Evolutionary conservation across 1,140 invertebrate species (phyloP), one percentile per base, ranked within the genome.

Genomic region (Triops longicaudatus): DNA sequence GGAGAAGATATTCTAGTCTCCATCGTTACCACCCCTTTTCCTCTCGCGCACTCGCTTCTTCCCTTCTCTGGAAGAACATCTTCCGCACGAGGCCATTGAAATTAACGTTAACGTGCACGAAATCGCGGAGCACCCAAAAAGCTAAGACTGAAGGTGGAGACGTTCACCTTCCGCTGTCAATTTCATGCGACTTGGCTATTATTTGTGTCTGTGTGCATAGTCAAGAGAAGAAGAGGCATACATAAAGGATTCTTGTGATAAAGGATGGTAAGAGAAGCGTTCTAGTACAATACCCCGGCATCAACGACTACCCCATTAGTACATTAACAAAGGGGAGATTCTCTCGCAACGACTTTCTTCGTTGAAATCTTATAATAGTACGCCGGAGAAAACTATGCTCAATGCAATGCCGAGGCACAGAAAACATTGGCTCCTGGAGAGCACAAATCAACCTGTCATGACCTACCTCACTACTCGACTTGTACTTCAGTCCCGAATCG

Each of bases 161-260:
- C 50, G 14, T 63, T 63, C 50, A 63, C 50, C 50, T 63, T 63
- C 50, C 50, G 50, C 50, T 63, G 50, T 63, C 50, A 63, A 63
- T 63, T 63, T 63, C 50, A 63, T 63, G 50, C 50, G 50, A 63
- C 50, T 63, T 22, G 50, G 50, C 50, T 63, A 63, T 63, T 63
- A 63, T 63, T 63, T 63, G 50, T 63, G 50, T n/a, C 50, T 17
- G 50, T 63, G 50, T 63, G 50, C 17, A 22, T 5, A 22, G 50
- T 7, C 5, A 22, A 22, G 4, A 17, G 4, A 22, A 17, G 3
- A 0, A 63, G 17, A 63, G 17, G 17, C 50, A 63, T n/a, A 22
- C 0, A 63, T 17, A 63, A 17, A 63, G 50, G 22, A 63, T 63
- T 22, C 22, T 22, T 14, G 22, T 63, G 50, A 63, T 63, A 63